phyloP scores from a whole-genome alignment of 2,888 invertebrate genomes.

The Encarsia formosa region DNA sequence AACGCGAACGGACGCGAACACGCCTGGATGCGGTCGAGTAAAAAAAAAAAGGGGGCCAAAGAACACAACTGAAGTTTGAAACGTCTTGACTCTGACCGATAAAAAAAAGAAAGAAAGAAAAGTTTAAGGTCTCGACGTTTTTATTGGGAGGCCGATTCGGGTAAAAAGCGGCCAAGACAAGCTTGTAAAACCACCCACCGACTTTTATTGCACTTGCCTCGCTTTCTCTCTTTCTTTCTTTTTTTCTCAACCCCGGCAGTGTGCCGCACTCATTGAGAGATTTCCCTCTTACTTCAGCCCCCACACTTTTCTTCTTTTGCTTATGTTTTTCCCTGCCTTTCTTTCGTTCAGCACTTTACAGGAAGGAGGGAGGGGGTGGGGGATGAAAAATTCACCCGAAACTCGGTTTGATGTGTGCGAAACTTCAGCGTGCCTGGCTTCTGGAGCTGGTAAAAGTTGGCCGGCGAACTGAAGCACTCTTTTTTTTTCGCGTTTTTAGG shows the following conservation, averaged over 20 bases:
- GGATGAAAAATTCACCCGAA: too few relatives aligned
- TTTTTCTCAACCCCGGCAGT: too few relatives aligned
- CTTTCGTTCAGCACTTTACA: too few relatives aligned
- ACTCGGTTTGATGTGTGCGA: too few relatives aligned
- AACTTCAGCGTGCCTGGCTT: too few relatives aligned
- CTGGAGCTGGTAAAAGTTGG: too few relatives aligned
- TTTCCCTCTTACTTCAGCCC: background rate
- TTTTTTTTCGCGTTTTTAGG: too few relatives aligned
- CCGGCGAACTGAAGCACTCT: too few relatives aligned
- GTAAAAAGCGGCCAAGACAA: conserved; percentile 17
- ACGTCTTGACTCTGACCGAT: conserved; percentile 26
- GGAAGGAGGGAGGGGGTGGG: too few relatives aligned
- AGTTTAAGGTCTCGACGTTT: conserved; percentile 25
- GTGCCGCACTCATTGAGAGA: conserved; percentile 10
- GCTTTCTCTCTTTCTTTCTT: background rate
- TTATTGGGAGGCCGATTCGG: conserved; percentile 24
- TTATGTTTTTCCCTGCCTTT: background rate
- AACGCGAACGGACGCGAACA: conserved; percentile 5
- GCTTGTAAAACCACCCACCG: conserved; percentile 24
- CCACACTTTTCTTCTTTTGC: background rate
- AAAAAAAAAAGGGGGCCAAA: conserved; percentile 3
- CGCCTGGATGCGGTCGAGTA: background rate
- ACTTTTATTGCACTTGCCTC: conserved; percentile 20
- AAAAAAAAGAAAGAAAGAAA: conserved; percentile 18
- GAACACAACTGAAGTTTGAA: conserved; percentile 19